Base-by-base conservation (phyloP, 2,888 invertebrate genomes). In the Brachyptera risi region DNA sequence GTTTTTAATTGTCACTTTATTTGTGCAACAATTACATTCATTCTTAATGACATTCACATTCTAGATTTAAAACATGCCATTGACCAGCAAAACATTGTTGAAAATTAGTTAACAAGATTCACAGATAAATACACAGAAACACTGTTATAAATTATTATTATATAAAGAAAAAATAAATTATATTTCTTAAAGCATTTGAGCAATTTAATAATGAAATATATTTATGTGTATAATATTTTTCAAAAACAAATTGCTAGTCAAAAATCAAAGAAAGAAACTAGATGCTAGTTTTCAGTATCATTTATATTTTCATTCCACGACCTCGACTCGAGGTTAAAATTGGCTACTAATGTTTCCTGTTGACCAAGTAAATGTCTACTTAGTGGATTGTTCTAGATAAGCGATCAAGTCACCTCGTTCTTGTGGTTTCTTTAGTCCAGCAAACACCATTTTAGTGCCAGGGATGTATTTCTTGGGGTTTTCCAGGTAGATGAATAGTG, bases 401-500 rank as follows among this genome's bases (percentile, higher is more conserved):
- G 96, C 93, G 71, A 98, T 97, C 61, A 99, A 84, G 78, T 99
- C 95, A 13, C 83, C 92, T 66, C 98, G 86, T 69, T 99, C 98
- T 63, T 90, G 84, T 38, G 90, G 86, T 77, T 98, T 98, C 82
- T 98, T 98, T 72, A 98, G 78, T 66, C 97, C 97, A 67, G 97
- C 97, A 72, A 99, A 99, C 74, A 99, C 90, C 98, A 99, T 99
- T 78, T 99, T 99, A 66, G 98, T 99, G 69, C 98, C 98, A 62
- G 97, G 97, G 82, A 98, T 99, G 80, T 94, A 99, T 78, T 98
- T 98, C 83, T 98, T 99, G 66, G 99, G 99, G 76, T 99, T 97
- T 76, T 95, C 94, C 71, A 99, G 82, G 79, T 99, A 99, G 71
- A 88, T 89, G 72, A 94, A 96, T 13, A 99, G 81, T 0, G 97